Conservation (phyloP, 2,888 invertebrate species). For the Ophion ventricosus region DNA sequence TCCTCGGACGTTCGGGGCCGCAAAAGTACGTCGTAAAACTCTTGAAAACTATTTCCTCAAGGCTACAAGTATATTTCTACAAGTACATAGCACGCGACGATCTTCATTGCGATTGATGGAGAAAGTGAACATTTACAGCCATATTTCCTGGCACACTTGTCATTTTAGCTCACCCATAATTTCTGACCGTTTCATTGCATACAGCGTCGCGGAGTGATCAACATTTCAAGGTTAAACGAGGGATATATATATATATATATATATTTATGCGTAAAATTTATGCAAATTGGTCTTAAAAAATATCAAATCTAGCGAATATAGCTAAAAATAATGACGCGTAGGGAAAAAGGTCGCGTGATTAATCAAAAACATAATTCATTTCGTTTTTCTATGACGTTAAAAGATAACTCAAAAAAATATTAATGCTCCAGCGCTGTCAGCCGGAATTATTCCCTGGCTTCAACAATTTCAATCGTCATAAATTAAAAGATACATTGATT, state of each 20-base stretch:
- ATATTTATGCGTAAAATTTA: no score
- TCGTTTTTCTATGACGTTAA: no score
- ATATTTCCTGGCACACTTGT: slow-evolving; percentile 31
- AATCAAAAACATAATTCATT: no score
- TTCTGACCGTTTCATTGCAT: background rate
- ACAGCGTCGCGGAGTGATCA: background rate
- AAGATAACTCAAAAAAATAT: no score
- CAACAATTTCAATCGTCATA: background rate
- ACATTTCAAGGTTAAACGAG: slow-evolving; percentile 6
- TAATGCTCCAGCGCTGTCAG: no score
- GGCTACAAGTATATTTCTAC: slow-evolving; percentile 66
- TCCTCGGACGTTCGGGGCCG: slow-evolving; percentile 65
- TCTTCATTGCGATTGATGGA: slow-evolving; percentile 25
- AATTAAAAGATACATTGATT: background rate
- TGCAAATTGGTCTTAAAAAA: no score
- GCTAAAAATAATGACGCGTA: no score
- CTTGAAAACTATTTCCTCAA: slow-evolving; percentile 61
- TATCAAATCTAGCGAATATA: no score
- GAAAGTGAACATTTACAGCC: slow-evolving; percentile 43
- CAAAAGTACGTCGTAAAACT: slow-evolving; percentile 63
- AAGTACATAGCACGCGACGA: slow-evolving; percentile 32
- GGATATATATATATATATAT: background rate
- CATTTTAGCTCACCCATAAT: background rate
- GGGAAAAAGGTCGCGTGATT: no score
- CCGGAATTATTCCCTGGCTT: no score